phyloP scores from a whole-genome alignment of 2,888 invertebrate genomes.

The Agriopis marginaria region DNA sequence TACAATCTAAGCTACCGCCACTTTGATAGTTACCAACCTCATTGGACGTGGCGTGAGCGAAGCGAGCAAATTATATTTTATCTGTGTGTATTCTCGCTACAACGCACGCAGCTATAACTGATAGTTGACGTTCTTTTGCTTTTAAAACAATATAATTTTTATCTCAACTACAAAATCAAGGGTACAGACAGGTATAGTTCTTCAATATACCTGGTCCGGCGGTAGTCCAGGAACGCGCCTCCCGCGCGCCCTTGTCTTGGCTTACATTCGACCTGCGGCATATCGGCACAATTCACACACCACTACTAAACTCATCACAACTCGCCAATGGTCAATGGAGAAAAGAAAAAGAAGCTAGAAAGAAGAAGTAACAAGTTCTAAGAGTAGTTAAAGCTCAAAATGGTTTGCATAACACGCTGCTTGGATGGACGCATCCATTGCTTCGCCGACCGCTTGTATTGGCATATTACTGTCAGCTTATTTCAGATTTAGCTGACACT shows the following conservation, averaged over 20 bases:
- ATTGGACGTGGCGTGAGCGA: too few species aligned
- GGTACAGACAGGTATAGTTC: slow-evolving; percentile 42
- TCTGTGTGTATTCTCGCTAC: too few species aligned
- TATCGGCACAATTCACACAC: slow-evolving; percentile 61
- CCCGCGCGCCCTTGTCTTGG: slow-evolving; percentile 78
- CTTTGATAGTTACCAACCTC: too few species aligned
- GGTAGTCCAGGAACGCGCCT: slow-evolving; percentile 74
- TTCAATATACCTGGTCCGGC: slow-evolving; percentile 70
- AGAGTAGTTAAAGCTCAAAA: background rate
- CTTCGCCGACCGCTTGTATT: background rate
- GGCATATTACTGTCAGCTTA: background rate
- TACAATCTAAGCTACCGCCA: too few species aligned
- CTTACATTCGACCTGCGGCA: slow-evolving; percentile 80
- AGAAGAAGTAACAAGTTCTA: background rate
- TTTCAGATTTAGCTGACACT: background rate
- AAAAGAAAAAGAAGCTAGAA: background rate
- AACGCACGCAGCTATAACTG: too few species aligned
- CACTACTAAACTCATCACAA: slow-evolving; percentile 21
- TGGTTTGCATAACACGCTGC: background rate
- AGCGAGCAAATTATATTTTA: too few species aligned
- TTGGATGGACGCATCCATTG: background rate
- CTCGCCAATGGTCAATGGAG: background rate
- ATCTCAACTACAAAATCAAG: slow-evolving; percentile 4
- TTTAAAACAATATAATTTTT: background rate
- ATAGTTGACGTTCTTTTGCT: background rate